phyloP scores from a whole-genome alignment of 2,797 vertebrate species.

The Xiphorhynchus erythropygius region DNA sequence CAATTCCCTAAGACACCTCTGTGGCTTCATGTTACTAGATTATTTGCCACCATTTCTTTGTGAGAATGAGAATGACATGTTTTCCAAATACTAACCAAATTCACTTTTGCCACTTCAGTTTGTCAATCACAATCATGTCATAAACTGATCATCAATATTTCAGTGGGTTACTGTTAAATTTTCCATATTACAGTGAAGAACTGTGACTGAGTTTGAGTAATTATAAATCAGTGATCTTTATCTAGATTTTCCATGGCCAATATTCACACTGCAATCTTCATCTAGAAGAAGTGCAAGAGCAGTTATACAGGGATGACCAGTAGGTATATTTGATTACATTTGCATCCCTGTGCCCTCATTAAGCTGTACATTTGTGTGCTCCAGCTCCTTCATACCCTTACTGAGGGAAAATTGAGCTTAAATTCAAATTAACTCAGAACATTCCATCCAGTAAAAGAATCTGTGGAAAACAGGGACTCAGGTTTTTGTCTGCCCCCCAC shows the following conservation, averaged over 20 bases:
- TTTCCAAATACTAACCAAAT: background rate
- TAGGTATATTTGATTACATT: background rate
- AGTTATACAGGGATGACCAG: background rate
- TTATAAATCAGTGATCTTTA: background rate
- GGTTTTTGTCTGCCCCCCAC: background rate
- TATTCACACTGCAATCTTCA: background rate
- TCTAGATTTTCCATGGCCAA: background rate
- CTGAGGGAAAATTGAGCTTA: background rate
- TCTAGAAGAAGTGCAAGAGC: background rate
- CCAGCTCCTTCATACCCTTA: background rate
- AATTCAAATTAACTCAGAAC: background rate
- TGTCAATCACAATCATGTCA: background rate
- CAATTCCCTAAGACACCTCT: background rate
- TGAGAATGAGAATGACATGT: background rate
- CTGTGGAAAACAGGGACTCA: background rate
- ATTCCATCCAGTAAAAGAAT: background rate
- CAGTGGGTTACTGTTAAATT: background rate
- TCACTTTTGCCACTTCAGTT: background rate
- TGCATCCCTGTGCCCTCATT: background rate
- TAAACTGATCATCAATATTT: background rate
- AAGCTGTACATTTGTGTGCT: background rate
- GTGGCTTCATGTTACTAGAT: background rate
- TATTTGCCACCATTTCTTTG: background rate
- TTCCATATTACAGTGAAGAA: background rate
- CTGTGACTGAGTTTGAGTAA: background rate